These are phyloP conservation scores for Elaeidobius kamerunicus DNA, from an alignment of 2,888 invertebrate genomes.

Conservation along the genomic window DNA sequence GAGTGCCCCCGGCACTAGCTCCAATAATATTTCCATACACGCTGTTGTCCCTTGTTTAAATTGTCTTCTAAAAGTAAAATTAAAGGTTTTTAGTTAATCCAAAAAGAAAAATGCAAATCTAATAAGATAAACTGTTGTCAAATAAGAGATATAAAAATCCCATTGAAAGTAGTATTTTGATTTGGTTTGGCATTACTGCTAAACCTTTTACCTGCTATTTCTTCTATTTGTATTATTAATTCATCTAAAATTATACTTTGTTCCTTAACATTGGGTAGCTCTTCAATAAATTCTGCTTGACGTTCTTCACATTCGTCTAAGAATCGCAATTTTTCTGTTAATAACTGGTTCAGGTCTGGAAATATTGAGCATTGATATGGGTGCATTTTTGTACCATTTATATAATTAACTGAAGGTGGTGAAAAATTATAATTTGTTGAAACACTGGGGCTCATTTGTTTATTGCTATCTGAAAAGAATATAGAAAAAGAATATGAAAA, in stretches of 20 bases:
- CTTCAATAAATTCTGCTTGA: conserved; percentile 71
- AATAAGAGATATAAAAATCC: not conserved
- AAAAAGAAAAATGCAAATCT: not conserved
- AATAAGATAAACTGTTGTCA: not conserved
- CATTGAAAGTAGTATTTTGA: not conserved
- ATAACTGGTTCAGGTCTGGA: conserved; percentile 53
- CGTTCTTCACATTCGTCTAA: conserved; percentile 67
- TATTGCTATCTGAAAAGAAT: conserved; percentile 40
- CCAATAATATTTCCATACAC: no score
- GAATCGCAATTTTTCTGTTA: conserved; percentile 65
- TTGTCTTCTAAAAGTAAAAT: conserved; percentile 12
- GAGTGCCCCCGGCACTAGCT: no score
- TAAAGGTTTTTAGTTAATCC: not conserved
- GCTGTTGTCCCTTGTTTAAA: no score
- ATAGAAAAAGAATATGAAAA: no score
- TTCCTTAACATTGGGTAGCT: conserved; percentile 64
- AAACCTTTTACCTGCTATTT: conserved; percentile 57
- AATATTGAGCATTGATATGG: conserved; percentile 41
- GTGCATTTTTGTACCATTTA: conserved; percentile 18
- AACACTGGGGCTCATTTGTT: conserved; percentile 39
- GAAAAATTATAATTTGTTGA: conserved; percentile 16
- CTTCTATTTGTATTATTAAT: conserved; percentile 68
- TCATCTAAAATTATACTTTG: conserved; percentile 68
- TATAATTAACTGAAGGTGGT: conserved; percentile 3
- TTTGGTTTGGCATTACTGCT: not conserved